Base-by-base conservation (phyloP, 2,113 vertebrate species). In the Arothron firmamentum region DNA sequence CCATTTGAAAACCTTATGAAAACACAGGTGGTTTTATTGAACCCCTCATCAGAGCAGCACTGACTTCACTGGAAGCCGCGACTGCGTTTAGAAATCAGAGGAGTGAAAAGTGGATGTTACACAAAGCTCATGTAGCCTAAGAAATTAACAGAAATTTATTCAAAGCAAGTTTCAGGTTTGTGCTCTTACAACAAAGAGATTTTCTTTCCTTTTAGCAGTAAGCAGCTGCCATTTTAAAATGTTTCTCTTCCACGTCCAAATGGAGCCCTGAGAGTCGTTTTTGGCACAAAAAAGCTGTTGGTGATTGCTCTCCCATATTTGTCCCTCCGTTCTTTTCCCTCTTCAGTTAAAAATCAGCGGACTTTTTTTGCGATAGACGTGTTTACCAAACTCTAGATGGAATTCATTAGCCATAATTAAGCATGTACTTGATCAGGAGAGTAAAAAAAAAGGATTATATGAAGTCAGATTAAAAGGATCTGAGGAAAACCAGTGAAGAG, bases 401-500 rank as follows among this genome's bases (percentile, higher is more conserved):
- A 90, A 88, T 89, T 90, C 80, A 90, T 90, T 89, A 87, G 74
- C 73, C 62, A 65, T 84, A 89, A 90, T 91, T 89, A 90, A 88
- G 81, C 79, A 65, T 90, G 88, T 85, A 90, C 83, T 91, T 90
- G 85, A 90, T 91, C 87, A 90, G 85, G 77, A 84, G 65, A 76
- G 77, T 73, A 67, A 70, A 82, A 86, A 53, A 82, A 83, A 87
- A 85, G 79, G 84, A 86, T 84, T 88, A 83, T 88, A 83, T 85
- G 84, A 88, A 90, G 86, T 90, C 85, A 90, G 83, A 91, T 90
- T 88, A 90, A 90, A 87, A 78, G 66, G 65, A 87, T 72, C 72
- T 49, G 79, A 64, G 75, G 82, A 79, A 87, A 88, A 85, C 81
- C 80, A 84, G 72, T 59, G 74, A 84, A 87, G 74, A 87, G 85